Base-by-base conservation (phyloP, 2,113 vertebrate genomes). In the Arvicanthis niloticus region DNA sequence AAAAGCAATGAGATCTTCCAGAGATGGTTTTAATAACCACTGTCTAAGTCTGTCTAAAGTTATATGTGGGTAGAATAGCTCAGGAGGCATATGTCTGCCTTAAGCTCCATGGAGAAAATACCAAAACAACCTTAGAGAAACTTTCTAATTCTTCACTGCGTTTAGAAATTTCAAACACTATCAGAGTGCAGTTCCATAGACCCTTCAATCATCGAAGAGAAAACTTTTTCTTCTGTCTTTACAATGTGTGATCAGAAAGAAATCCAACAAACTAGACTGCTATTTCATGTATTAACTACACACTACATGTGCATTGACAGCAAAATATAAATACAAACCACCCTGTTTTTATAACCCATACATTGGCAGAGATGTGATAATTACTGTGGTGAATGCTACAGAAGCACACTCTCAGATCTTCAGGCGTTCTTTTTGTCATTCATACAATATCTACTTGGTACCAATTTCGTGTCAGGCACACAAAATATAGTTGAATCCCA, bases 371-470 rank as follows among this genome's bases (percentile, higher is more conserved):
- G 19, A n/a, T n/a, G 15, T 88, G 7, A 24, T 85, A 24, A 3
- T 9, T 29, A 26, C 24, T n/a, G 26, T 26, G 2, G n/a, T 40
- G n/a, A 42, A 26, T 62, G n/a, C 8, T 29, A 2, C 58, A 92
- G 84, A 73, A 26, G n/a, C 24, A 82, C 42, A 85, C 48, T 29
- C 4, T 75, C 60, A 1, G 21, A 72, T 22, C 12, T 3, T 67
- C 26, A 53, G 51, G 53, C 19, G 29, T 77, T 97, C 42, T 78
- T 67, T 62, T 51, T 19, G 1, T 65, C 24, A 90, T 24, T 96
- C 51, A 87, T 91, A 12, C 40, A 82, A 86, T 94, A 96, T 95
- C 77, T 91, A 89, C 95, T 76, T 89, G 70, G 58, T 60, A 95
- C n/a, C 76, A 81, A 31, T 89, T 93, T 7, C 0, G 22, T 78